A percentile compares a stretch with the other conserved stretches of the same genome.
These are phyloP conservation scores for Charina bottae DNA, from an alignment of 2,113 vertebrate genomes.

Conservation along the genomic window DNA sequence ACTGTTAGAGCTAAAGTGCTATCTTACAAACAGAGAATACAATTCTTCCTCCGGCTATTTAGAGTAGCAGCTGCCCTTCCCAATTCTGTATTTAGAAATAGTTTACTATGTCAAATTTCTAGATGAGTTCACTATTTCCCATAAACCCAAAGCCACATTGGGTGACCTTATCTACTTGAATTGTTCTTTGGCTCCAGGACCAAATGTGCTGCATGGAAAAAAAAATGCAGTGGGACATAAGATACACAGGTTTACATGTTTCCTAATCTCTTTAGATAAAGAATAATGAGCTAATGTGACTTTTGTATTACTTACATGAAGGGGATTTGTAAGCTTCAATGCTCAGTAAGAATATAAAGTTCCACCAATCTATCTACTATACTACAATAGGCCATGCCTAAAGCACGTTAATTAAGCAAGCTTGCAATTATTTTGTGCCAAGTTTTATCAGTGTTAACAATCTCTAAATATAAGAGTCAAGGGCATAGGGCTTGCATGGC, in stretches of 20 bases:
- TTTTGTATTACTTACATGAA: not conserved
- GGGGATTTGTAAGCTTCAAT: not conserved
- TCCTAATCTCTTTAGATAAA: not conserved
- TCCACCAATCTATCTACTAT: not conserved
- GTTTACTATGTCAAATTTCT: not conserved
- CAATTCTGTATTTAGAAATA: not conserved
- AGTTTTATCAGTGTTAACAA: not conserved
- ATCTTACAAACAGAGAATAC: not conserved
- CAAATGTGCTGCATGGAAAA: not conserved
- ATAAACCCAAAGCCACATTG: not conserved
- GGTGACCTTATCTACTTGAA: not conserved
- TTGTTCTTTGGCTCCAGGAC: not conserved
- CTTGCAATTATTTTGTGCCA: not conserved
- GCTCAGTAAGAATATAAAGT: not conserved
- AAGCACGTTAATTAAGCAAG: not conserved
- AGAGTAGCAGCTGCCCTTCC: not conserved
- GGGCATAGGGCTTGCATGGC: not conserved
- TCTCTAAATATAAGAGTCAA: not conserved
- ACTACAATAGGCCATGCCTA: not conserved
- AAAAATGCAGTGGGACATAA: not conserved
- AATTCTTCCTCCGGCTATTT: not conserved
- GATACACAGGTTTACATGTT: not conserved
- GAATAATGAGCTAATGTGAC: not conserved
- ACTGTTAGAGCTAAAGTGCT: not conserved
- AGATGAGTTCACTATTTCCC: not conserved